Evolutionary conservation across 1,140 invertebrate genomes (phyloP), one percentile per base, ranked within the genome.

Genomic region (Conus betulinus): DNA sequence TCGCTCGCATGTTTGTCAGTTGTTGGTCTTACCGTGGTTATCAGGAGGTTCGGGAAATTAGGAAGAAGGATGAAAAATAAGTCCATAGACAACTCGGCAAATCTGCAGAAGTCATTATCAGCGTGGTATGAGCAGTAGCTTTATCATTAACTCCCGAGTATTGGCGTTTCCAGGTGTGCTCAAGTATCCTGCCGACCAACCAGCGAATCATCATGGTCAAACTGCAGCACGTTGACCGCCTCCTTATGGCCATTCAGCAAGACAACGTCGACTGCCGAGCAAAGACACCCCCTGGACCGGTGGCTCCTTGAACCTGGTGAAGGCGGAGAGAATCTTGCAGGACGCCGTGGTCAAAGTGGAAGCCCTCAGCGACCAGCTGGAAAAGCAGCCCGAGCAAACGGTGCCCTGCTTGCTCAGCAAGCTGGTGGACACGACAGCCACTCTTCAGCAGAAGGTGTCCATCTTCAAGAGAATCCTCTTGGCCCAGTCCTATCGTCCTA

Each of bases 361-460:
- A 8, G n/a, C 78, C 27, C 7, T 79, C 8, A 39, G 78, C 7
- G 78, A 79, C 5, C 25, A 39, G 0, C 78, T 79, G 78, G 51
- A 17, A 5, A 39, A 39, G 78, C 78, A 52, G 27, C 27, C 78
- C 25, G 25, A 52, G 27, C n/a, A 39, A 25, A 5, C 27, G 27
- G 51, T 11, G 27, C 78, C 78, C 27, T 79, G 78, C 78, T n/a
- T 79, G 78, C 27, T 79, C 25, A 51, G 0, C 51, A 79, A 79
- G 20, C 78, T 79, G 78, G 13, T 79, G 78, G 78, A 52, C 78
- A 52, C 51, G 11, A 20, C 51, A 5, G 51, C 78, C 13, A 20
- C 51, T 25, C 78, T 79, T n/a, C 78, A 79, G 78, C 11, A 79
- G 25, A 79, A 79, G 78, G 51, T 79, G 27, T 11, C 27, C 78